Evolutionary conservation across 2,797 vertebrate species (phyloP), one percentile per base, ranked within the genome.

Genomic region (Miichthys miiuy): DNA sequence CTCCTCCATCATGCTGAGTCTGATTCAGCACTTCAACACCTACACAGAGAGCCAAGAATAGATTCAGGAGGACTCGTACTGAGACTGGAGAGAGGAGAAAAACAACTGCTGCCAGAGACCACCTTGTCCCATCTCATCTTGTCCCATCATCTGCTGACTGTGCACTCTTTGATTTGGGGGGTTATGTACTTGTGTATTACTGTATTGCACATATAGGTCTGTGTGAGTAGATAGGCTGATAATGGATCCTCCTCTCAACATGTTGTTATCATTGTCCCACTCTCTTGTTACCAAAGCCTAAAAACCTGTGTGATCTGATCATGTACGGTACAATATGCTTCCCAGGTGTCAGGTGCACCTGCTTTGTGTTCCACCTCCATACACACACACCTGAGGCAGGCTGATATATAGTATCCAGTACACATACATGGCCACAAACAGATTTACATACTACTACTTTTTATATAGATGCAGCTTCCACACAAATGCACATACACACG

Each of bases 21-120:
- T 92, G 92, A 93, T 92, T 94, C 92, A 93, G 90, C 91, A 92
- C 90, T 92, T 91, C 86, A 91, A 91, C 92, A 89, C 93, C 91
- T 91, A 92, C 92, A 92, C 90, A 89, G 61, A 55, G 65, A 87
- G 85, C 90, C 89, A 79, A 91, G 87, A 94, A 93, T 93, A 93
- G 91, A 90, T 34, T 78, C 85, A 46, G 84, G 75, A 46, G 85
- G 75, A 86, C 83, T 88, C 80, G 80, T 38, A 81, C 77, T 79
- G 83, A 89, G 82, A 88, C 82, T 64, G 60, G 79, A 77, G 82
- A 80, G 76, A 82, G 66, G 52, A 82, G 78, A 56, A 83, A 86
- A 78, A 81, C 77, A 75, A 77, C 82, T 68, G 80, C 82, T 82
- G 71, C 73, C 70, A 50, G 77, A 82, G 87, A 80, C 86, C 83